Conservation (phyloP, 2,113 vertebrate species). For the Neodon shergylaensis region DNA sequence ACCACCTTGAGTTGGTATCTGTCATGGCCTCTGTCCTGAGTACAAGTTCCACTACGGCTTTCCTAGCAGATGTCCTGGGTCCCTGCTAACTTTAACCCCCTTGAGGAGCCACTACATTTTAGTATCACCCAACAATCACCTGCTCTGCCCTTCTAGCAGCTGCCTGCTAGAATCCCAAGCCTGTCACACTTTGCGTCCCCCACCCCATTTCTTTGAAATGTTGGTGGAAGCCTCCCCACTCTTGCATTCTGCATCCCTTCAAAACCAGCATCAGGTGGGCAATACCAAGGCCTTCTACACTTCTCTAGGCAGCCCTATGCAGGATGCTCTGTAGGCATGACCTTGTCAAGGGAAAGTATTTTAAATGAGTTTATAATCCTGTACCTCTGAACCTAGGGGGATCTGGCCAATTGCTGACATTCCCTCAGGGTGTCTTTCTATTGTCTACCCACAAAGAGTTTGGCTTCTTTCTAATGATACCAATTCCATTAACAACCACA, state of each 20-base stretch:
- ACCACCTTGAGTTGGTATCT: not conserved
- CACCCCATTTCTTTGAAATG: not conserved
- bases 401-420: not conserved
- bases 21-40: not conserved
- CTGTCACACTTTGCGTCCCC: not conserved
- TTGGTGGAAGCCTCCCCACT: not conserved
- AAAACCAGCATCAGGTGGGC: not conserved
- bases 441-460: not conserved
- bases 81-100: not conserved
- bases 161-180: not conserved
- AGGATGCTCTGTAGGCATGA: not conserved
- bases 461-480: not conserved
- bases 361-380: not conserved
- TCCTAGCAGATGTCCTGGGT: not conserved
- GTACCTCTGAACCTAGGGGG: not conserved
- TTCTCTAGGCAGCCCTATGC: not conserved
- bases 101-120: not conserved
- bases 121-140: not conserved
- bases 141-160: not conserved
- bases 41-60: not conserved
- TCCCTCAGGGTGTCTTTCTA: not conserved
- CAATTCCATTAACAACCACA: not conserved
- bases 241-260: not conserved
- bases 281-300: not conserved
- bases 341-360: not conserved